Percentiles rank a stretch among this genome's conserved stretches.
Conservation (phyloP, 2,113 vertebrate species). For the Casuarius casuarius region DNA sequence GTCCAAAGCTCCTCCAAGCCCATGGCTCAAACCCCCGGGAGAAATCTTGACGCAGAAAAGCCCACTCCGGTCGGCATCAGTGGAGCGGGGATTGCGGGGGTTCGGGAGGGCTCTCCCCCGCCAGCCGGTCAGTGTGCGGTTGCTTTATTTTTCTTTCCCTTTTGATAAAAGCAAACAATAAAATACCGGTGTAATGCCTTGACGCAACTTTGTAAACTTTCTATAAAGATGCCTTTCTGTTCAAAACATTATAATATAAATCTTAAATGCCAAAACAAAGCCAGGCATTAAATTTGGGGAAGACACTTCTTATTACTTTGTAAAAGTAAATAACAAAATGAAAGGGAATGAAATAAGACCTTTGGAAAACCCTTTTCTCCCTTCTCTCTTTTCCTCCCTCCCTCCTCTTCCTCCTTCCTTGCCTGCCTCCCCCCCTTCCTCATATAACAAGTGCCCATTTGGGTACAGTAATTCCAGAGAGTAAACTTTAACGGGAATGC, state of each 20-base stretch:
- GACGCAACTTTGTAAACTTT: neutral
- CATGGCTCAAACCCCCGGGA: fast-evolving
- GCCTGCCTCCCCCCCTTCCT: neutral
- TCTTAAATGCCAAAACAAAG: neutral
- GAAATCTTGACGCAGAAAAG: neutral
- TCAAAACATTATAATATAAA: slow-evolving; percentile 17
- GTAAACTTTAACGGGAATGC: slow-evolving; percentile 76
- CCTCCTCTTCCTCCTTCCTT: slow-evolving; percentile 43
- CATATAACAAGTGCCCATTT: slow-evolving; percentile 46
- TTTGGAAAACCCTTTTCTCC: slow-evolving; percentile 54
- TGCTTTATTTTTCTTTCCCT: neutral
- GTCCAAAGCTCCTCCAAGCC: neutral
- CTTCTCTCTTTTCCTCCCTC: neutral
- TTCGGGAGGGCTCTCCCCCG: neutral
- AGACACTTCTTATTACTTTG: slow-evolving; percentile 1
- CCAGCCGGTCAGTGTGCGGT: neutral
- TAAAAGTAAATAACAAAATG: slow-evolving; percentile 51
- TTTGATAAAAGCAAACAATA: neutral
- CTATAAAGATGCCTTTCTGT: neutral
- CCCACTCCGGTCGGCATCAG: neutral
- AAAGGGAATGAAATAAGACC: slow-evolving; percentile 29
- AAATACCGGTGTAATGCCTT: neutral
- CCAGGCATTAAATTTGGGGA: slow-evolving; percentile 38
- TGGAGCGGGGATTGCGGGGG: fast-evolving
- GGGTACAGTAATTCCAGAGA: slow-evolving; percentile 65